These are phyloP conservation scores for Eupithecia vulgata DNA, from an alignment of 2,888 invertebrate genomes.

Conservation along the genomic window DNA sequence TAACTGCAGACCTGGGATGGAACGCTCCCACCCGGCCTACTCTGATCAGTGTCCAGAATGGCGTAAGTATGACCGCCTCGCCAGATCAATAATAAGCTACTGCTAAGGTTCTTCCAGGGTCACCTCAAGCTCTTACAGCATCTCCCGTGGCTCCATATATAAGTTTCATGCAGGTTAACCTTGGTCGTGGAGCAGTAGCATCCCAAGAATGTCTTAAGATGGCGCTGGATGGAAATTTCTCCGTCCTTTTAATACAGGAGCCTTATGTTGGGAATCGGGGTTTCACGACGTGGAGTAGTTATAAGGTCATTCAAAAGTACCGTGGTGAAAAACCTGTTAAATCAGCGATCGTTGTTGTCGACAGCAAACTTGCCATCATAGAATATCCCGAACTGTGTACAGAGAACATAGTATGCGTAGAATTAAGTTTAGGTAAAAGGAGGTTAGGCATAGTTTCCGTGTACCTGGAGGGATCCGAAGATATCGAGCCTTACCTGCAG, in stretches of 20 bases:
- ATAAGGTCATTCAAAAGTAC: not conserved
- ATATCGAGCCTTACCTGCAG: no score
- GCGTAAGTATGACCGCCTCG: not conserved
- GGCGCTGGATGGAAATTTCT: not conserved
- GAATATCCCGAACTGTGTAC: not conserved
- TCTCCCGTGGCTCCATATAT: no score
- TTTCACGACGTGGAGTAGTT: not conserved
- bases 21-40: constrained; percentile 4
- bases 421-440: no score
- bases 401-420: no score
- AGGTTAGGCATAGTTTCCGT: no score
- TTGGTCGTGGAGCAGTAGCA: constrained; percentile 3
- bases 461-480: no score
- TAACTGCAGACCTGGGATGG: not conserved
- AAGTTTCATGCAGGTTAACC: not conserved
- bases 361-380: constrained; percentile 10
- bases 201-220: not conserved
- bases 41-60: no score
- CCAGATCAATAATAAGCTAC: constrained; percentile 7
- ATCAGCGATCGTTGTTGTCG: not conserved
- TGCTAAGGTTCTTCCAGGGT: not conserved
- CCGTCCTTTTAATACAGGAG: not conserved
- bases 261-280: no score
- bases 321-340: not conserved
- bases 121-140: not conserved